phyloP scores from a whole-genome alignment of 2,797 vertebrate species.

The Pogonophryne albipinna region DNA sequence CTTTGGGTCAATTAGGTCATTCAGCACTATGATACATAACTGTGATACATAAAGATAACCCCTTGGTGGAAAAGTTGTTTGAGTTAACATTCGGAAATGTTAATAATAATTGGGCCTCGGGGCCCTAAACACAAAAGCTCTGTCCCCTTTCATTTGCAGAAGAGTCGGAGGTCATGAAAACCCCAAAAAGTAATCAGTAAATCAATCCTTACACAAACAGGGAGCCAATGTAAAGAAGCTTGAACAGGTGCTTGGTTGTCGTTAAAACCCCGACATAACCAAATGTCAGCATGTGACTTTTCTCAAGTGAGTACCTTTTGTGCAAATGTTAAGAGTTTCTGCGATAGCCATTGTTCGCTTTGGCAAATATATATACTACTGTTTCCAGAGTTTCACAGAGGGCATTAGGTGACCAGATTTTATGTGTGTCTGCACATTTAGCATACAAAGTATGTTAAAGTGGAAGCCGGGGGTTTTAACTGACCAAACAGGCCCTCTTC shows the following conservation, averaged over 20 bases:
- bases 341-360: constrained; percentile 32
- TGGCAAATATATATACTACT: constrained; percentile 13
- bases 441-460: constrained; percentile 49
- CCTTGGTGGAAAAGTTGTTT: constrained; percentile 40
- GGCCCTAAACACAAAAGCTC: too few relatives aligned
- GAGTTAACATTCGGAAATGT: constrained; percentile 26
- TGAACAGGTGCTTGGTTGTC: too few relatives aligned
- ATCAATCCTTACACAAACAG: too few relatives aligned
- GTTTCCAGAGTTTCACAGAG: constrained; percentile 24
- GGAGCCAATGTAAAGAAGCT: too few relatives aligned
- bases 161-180: too few relatives aligned
- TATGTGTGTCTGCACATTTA: constrained; percentile 25
- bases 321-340: background rate
- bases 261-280: background rate
- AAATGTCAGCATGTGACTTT: constrained; percentile 11
- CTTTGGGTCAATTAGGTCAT: constrained; percentile 14
- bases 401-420: background rate
- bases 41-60: constrained; percentile 22
- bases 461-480: constrained; percentile 26
- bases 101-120: background rate
- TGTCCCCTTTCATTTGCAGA: too few relatives aligned
- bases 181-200: too few relatives aligned
- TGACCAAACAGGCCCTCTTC: constrained; percentile 24
- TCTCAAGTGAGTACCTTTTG: constrained; percentile 25
- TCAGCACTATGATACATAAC: constrained; percentile 14